These are phyloP conservation scores for Lycodopsis pacificus DNA, from an alignment of 2,797 vertebrate genomes.

Conservation along the genomic window DNA sequence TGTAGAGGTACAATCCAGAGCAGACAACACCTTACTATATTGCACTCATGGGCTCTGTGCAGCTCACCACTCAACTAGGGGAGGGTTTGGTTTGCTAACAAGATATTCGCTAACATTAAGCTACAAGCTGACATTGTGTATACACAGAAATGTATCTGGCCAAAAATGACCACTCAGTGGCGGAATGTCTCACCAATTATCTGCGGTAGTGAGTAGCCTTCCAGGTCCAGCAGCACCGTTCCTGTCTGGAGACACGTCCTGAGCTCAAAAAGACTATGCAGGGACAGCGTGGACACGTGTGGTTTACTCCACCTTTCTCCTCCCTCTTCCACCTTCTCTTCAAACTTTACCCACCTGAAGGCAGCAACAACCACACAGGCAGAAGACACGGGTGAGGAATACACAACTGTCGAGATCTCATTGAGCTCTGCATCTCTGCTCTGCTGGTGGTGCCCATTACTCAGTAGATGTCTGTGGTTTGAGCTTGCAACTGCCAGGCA, in stretches of 20 bases:
- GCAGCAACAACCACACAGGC: constrained; percentile 2
- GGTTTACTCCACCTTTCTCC: constrained; percentile 98
- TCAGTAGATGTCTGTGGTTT: not conserved
- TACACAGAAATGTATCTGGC: not conserved
- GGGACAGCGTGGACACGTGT: constrained; percentile 94
- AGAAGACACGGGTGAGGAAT: constrained; percentile 11
- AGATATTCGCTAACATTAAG: not conserved
- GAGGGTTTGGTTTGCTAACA: not conserved
- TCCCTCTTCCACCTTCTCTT: constrained; percentile 98
- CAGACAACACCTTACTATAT: not conserved
- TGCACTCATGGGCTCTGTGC: not conserved
- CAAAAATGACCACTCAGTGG: not conserved
- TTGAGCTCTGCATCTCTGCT: not conserved
- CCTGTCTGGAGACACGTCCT: constrained; percentile 95
- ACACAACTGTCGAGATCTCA: not conserved
- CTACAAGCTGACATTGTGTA: not conserved
- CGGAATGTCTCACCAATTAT: constrained; percentile 89
- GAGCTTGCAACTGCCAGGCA: not conserved
- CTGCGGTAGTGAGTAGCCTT: constrained; percentile 92
- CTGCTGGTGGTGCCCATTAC: not conserved
- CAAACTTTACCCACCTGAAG: constrained; percentile 97
- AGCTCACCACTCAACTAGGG: not conserved
- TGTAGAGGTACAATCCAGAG: not conserved
- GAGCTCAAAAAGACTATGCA: constrained; percentile 97
- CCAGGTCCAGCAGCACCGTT: constrained; percentile 92